Conservation (phyloP, 2,113 vertebrate genomes). For the Leuciscus idus region DNA sequence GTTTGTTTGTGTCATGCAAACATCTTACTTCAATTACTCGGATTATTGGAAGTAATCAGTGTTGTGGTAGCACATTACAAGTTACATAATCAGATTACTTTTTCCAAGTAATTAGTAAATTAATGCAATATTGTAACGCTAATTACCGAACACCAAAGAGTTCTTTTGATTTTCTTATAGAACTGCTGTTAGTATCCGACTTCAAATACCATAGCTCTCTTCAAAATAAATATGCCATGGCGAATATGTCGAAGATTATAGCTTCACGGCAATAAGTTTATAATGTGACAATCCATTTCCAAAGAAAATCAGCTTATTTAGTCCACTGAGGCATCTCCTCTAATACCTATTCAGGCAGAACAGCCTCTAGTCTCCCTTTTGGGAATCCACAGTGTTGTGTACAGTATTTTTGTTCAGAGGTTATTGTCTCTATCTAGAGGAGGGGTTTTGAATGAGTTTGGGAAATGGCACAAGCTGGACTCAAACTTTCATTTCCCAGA, state of each 20-base stretch:
- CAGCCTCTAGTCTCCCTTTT: neutral
- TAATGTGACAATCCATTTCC: neutral
- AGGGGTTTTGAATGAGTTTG: neutral
- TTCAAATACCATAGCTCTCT: neutral
- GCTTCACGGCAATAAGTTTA: neutral
- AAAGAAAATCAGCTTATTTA: neutral
- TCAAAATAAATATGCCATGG: neutral
- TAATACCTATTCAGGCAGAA: neutral
- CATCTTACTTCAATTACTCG: too few relatives aligned
- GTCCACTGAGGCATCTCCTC: neutral
- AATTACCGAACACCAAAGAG: neutral
- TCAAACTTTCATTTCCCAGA: neutral
- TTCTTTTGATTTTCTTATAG: neutral
- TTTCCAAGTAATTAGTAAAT: too few relatives aligned
- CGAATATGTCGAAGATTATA: neutral
- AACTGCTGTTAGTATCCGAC: neutral
- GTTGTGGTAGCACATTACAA: too few relatives aligned
- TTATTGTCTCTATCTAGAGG: slow-evolving; percentile 1
- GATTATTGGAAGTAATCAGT: too few relatives aligned
- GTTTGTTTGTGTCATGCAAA: too few relatives aligned
- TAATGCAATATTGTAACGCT: too few relatives aligned
- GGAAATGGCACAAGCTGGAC: neutral
- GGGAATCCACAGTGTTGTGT: neutral
- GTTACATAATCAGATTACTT: too few relatives aligned
- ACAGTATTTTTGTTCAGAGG: neutral